Evolutionary conservation across 2,797 vertebrate genomes (phyloP), one percentile per base, ranked within the genome.

Genomic region (Pseudochromis fuscus): DNA sequence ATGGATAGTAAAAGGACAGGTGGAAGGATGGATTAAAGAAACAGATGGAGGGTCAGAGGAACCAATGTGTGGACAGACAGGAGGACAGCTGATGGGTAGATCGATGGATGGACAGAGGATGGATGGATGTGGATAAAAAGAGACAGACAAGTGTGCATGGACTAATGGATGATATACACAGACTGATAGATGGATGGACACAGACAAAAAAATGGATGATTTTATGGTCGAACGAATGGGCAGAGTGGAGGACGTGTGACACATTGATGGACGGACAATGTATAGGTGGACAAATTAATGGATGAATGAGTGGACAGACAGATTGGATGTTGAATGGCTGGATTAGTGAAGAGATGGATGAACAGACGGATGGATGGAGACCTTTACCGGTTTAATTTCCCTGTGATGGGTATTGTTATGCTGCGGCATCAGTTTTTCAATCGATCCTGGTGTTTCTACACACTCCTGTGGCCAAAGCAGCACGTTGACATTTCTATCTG

Each of bases 401-500:
- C 37, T 21, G 46, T 44, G 30, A 56, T 64, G 5, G 15, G 30
- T 59, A 67, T 65, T 80, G 73, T 81, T 77, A 79, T 74, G 53
- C 74, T 44, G 12, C 4, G n/a, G 18, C 55, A 42, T n/a, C 25
- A 11, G 10, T 70, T 77, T 59, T 40, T 44, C 2, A 15, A 82
- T 83, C 13, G 67, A 80, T 79, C 40, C 2, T 48, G 51, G 45
- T 67, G 52, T 72, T 78, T 85, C 64, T 58, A 27, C 23, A 77
- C 81, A 35, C 45, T 67, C 56, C 69, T 53, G 57, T 44, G 52
- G 69, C 70, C 68, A 75, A 84, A 84, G 70, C 68, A 76, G 79
- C 73, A 78, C 30, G 7, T 19, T 84, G 86, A 88, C 81, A 86
- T 90, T 88, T 90, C 73, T 82, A 57, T 65, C 52, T 84, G 79